These are phyloP conservation scores for Phymanthus crucifer DNA, from an alignment of 92 coral and sea anemone species.

Conservation along the genomic window DNA sequence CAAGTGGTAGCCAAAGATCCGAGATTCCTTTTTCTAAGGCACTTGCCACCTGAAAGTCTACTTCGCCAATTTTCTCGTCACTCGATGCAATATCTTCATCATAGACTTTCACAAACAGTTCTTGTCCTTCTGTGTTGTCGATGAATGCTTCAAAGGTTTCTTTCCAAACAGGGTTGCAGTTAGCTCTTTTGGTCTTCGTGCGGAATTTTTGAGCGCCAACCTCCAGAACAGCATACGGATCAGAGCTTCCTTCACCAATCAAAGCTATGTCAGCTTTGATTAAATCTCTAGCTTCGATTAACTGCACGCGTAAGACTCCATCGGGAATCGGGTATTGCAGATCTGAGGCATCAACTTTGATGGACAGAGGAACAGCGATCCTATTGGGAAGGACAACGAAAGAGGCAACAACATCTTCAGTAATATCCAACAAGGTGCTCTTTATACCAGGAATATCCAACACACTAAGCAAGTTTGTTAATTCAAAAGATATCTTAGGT, in stretches of 20 bases:
- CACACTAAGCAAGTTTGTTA: conserved; percentile 84
- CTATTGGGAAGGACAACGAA: conserved; percentile 88
- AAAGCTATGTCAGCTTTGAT: conserved; percentile 66
- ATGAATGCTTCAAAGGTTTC: conserved; percentile 85
- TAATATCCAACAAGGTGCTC: conserved; percentile 68
- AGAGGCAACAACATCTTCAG: conserved; percentile 78
- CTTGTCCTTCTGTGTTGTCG: conserved; percentile 90
- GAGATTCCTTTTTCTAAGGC: conserved; percentile 62
- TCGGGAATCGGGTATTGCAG: conserved; percentile 89
- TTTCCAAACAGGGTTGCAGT: conserved; percentile 82
- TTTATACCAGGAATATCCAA: conserved; percentile 92
- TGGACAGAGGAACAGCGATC: conserved; percentile 80
- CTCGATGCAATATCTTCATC: conserved; percentile 78
- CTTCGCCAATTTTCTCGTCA: conserved; percentile 73
- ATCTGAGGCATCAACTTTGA: conserved; percentile 71
- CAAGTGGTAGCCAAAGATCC: conserved; percentile 85
- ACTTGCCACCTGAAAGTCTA: conserved; percentile 57
- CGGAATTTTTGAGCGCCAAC: conserved; percentile 94
- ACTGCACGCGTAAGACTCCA: conserved; percentile 75
- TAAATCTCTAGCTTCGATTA: conserved; percentile 78
- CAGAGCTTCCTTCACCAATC: conserved; percentile 71
- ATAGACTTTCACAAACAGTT: conserved; percentile 59
- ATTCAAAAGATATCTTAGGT: conserved; percentile 78
- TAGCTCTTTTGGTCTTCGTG: conserved; percentile 68
- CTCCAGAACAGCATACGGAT: conserved; percentile 79